These are phyloP conservation scores for Drosophila prostipennis DNA, from an alignment of 2,888 invertebrate species.

Conservation along the genomic window DNA sequence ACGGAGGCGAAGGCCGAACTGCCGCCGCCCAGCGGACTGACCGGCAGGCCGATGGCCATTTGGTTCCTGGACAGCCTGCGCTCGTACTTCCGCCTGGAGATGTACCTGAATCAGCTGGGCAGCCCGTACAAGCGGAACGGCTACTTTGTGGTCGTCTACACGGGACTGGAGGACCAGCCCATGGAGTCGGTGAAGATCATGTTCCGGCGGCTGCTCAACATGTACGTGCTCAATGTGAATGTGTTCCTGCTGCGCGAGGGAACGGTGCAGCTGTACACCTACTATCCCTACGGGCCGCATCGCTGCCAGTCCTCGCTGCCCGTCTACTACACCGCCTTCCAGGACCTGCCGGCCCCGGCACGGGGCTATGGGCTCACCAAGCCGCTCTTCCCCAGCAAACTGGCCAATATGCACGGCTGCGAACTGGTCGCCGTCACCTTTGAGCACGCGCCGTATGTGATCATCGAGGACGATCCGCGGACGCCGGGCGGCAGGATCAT, in stretches of 20 bases:
- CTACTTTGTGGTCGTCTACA: slow-evolving; percentile 75
- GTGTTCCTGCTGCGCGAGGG: slow-evolving; percentile 63
- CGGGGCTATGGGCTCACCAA: slow-evolving; percentile 37
- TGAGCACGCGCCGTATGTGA: slow-evolving; percentile 70
- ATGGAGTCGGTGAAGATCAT: slow-evolving; percentile 64
- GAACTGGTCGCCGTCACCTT: slow-evolving; percentile 71
- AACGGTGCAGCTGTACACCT: slow-evolving; percentile 72
- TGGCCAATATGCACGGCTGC: slow-evolving; percentile 77
- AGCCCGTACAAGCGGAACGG: slow-evolving; percentile 73
- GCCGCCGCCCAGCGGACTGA: slow-evolving; percentile 14
- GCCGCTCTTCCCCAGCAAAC: slow-evolving; percentile 71
- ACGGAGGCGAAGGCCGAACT: background rate
- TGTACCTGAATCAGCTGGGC: slow-evolving; percentile 50
- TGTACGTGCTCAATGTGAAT: slow-evolving; percentile 79
- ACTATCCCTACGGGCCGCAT: slow-evolving; percentile 74
- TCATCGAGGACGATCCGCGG: slow-evolving; percentile 47
- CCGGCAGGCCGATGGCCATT: slow-evolving; percentile 54
- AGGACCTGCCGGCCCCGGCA: slow-evolving; percentile 37
- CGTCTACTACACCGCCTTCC: slow-evolving; percentile 66
- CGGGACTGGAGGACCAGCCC: slow-evolving; percentile 62
- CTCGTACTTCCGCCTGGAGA: slow-evolving; percentile 66
- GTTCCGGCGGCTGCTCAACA: slow-evolving; percentile 74
- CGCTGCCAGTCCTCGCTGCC: slow-evolving; percentile 72
- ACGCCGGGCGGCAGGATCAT: slow-evolving; percentile 33
- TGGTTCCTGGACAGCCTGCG: slow-evolving; percentile 76